Conservation (phyloP, 2,797 vertebrate genomes). For the Acrocephalus scirpaceus region DNA sequence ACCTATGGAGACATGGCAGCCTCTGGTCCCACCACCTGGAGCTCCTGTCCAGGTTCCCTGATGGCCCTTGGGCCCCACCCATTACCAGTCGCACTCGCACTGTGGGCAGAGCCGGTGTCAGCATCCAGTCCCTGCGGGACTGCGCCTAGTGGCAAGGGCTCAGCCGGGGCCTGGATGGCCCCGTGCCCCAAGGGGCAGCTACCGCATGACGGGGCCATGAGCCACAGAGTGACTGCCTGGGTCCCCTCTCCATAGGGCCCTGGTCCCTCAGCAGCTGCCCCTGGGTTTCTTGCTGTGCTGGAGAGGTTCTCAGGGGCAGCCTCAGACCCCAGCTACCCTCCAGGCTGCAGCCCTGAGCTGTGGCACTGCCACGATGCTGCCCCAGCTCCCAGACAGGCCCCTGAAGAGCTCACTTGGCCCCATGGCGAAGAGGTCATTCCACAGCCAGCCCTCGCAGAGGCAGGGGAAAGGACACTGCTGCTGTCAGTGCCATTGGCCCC, state of each 20-base stretch:
- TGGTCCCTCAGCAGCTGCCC: neutral
- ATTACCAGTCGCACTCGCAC: neutral
- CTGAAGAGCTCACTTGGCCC: neutral
- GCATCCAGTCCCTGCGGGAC: neutral
- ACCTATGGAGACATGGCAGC: too few species aligned
- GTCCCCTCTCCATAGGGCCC: neutral
- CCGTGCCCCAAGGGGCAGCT: neutral
- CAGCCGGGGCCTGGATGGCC: neutral
- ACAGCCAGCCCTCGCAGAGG: neutral
- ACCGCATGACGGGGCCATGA: fast-evolving
- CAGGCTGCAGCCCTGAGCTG: too few species aligned
- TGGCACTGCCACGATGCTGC: too few species aligned
- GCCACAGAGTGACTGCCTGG: neutral
- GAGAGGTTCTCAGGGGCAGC: neutral
- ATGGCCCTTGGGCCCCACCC: neutral
- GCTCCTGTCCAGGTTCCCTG: neutral
- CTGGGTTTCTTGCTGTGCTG: neutral
- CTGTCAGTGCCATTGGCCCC: neutral
- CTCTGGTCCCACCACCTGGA: neutral
- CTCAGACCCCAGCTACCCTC: neutral
- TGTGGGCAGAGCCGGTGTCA: neutral
- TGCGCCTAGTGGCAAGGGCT: neutral
- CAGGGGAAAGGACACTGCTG: neutral
- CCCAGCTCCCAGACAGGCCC: neutral
- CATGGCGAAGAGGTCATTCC: neutral